Evolutionary conservation across 2,113 vertebrate genomes (phyloP).

Genomic region (Glaucomys volans): DNA sequence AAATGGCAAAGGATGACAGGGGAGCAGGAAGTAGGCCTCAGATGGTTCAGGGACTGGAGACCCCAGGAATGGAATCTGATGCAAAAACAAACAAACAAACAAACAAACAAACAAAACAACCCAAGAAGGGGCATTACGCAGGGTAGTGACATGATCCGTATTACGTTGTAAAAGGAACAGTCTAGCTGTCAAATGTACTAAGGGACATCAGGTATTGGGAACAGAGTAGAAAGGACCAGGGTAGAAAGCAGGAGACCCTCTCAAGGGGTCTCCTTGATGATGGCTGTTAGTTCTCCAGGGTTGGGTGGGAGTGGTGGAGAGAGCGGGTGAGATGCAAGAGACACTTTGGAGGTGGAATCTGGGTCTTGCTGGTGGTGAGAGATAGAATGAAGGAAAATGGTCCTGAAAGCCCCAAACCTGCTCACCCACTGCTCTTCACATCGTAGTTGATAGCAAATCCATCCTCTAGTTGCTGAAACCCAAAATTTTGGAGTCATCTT

Average conservation of each 20-base stretch:
- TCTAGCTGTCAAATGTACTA: background rate
- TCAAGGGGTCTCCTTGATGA: background rate
- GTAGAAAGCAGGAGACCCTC: background rate
- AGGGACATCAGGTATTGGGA: background rate
- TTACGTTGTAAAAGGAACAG: background rate
- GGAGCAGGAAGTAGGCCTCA: background rate
- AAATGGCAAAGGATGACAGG: background rate
- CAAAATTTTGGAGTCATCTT: background rate
- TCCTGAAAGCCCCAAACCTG: no score
- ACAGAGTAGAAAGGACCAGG: background rate
- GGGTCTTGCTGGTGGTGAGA: background rate
- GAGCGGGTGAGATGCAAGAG: background rate
- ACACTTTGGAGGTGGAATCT: background rate
- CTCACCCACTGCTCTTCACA: background rate
- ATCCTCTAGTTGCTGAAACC: background rate
- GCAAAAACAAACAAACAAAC: background rate
- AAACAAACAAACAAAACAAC: no score
- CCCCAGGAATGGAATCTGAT: background rate
- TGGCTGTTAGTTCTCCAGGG: background rate
- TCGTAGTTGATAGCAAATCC: background rate
- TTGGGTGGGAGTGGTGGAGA: background rate
- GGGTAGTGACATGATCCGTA: no score
- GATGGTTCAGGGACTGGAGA: background rate
- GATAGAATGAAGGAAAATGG: background rate
- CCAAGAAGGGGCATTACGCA: background rate